phyloP scores from a whole-genome alignment of 1,140 invertebrate species.

The Subanguina moxae region DNA sequence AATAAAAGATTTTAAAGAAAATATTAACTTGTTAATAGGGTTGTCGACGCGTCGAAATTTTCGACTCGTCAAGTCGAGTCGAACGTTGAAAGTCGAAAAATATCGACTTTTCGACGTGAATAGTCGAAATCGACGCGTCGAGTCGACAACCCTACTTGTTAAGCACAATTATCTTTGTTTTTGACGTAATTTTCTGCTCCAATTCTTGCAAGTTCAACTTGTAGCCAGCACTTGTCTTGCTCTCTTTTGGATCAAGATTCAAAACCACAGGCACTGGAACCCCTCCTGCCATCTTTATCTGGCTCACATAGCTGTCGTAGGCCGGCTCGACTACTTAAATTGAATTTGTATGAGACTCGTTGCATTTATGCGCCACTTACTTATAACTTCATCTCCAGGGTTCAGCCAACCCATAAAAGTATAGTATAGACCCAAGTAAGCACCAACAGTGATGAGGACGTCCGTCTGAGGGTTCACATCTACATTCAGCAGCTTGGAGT shows the following conservation, averaged over 20 bases:
- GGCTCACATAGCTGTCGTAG: conserved; percentile 94
- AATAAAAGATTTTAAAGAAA: conserved; percentile 13
- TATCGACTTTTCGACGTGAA: too few relatives aligned
- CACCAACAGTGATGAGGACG: conserved; percentile 81
- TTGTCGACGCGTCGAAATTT: too few relatives aligned
- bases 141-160: conserved; percentile 96
- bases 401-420: conserved; percentile 72
- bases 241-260: conserved; percentile 64
- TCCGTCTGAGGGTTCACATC: conserved; percentile 76
- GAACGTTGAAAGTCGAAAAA: too few relatives aligned
- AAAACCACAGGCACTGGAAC: conserved; percentile 81
- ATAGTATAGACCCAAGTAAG: conserved; percentile 81
- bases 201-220: conserved; percentile 78
- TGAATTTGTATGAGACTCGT: conserved; percentile 50
- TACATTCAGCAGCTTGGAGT: conserved; percentile 72
- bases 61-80: too few relatives aligned
- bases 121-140: too few relatives aligned
- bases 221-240: conserved; percentile 77
- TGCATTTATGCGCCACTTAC: conserved; percentile 33
- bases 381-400: conserved; percentile 71
- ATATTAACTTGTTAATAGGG: neutral
- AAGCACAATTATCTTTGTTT: conserved; percentile 89
- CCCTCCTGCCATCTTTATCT: conserved; percentile 80
- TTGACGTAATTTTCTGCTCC: conserved; percentile 74
- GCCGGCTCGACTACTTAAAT: conserved; percentile 96